Evolutionary conservation across 2,888 invertebrate genomes (phyloP).

Genomic region (Hipparchia semele): DNA sequence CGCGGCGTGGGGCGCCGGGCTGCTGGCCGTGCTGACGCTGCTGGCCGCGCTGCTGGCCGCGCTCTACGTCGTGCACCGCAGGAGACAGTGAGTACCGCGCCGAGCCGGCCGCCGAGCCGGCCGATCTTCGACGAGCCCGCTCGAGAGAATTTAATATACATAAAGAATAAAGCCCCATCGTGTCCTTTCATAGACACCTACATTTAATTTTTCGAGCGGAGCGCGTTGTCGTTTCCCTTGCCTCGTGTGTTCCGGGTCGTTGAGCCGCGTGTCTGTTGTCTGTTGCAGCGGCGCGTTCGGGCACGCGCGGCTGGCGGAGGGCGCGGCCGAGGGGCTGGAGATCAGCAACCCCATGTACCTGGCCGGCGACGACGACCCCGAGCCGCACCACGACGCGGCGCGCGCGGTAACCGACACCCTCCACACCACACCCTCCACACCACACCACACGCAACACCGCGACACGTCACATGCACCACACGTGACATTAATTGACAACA

Average conservation of each 20-base stretch:
- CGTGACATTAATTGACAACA: no score
- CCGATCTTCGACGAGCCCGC: neutral
- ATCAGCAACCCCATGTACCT: constrained; percentile 94
- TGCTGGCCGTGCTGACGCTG: constrained; percentile 53
- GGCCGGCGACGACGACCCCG: constrained; percentile 86
- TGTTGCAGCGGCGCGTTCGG: constrained; percentile 84
- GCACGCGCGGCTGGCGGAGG: constrained; percentile 91
- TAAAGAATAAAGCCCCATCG: no score
- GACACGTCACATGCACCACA: no score
- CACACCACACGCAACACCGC: neutral
- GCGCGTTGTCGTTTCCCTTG: no score
- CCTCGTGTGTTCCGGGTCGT: no score
- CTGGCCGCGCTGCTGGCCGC: constrained; percentile 56
- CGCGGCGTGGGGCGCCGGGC: constrained; percentile 57
- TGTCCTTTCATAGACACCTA: no score
- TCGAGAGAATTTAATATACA: no score
- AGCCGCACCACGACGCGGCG: constrained; percentile 46
- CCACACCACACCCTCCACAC: neutral
- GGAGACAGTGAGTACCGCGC: constrained; percentile 66
- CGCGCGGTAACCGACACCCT: constrained; percentile 24
- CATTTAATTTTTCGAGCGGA: no score
- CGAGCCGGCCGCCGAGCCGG: neutral
- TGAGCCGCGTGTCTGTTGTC: neutral
- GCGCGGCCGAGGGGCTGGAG: constrained; percentile 83
- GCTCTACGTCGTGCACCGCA: constrained; percentile 56